Percentiles rank a stretch among this genome's conserved stretches.
Evolutionary conservation across 2,888 invertebrate genomes (phyloP).

Genomic region (Junonia oenone): DNA sequence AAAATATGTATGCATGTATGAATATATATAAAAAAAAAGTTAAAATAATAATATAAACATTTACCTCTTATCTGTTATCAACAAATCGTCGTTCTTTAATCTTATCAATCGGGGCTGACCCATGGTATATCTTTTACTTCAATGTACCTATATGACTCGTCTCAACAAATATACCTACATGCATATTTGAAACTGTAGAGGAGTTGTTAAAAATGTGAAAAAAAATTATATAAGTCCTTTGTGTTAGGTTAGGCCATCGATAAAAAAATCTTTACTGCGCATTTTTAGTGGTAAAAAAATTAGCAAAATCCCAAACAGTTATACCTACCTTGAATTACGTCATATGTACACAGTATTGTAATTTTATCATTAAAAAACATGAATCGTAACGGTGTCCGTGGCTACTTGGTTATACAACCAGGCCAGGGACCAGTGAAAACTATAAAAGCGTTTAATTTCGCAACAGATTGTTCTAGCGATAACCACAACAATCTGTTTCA

Average conservation of each 20-base stretch:
- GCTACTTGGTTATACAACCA: not conserved
- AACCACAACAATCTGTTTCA: not conserved
- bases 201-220: no score
- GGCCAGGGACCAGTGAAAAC: not conserved
- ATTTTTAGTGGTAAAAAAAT: no score
- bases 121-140: conserved; percentile 6
- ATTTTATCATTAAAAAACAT: not conserved
- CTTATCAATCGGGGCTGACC: conserved; percentile 12
- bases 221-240: no score
- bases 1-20: no score
- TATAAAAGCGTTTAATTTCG: not conserved
- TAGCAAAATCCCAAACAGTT: not conserved
- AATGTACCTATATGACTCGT: not conserved
- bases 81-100: conserved; percentile 1
- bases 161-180: not conserved
- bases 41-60: no score
- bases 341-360: not conserved
- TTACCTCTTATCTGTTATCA: conserved; percentile 1
- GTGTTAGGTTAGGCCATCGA: no score
- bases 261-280: no score
- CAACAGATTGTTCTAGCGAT: not conserved
- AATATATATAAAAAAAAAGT: no score
- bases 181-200: no score
- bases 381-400: not conserved
- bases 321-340: not conserved